phyloP scores from a whole-genome alignment of 2,888 invertebrate species.

The Epinotia ramella region DNA sequence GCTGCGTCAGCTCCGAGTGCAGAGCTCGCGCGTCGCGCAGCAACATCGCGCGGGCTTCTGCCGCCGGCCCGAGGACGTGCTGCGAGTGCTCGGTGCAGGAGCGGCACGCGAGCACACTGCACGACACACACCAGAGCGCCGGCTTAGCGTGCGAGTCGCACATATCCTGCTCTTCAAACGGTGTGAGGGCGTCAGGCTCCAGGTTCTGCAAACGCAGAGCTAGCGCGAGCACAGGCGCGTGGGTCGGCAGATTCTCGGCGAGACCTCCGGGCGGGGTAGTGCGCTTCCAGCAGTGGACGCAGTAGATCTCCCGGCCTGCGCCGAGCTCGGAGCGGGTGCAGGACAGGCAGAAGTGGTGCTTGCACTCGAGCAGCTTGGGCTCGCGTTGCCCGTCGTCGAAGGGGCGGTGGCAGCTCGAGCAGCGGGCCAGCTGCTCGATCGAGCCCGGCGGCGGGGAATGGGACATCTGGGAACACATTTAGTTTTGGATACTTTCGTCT shows the following conservation, averaged over 20 bases:
- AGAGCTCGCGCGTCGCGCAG: conserved; percentile 7
- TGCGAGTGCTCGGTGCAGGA: neutral
- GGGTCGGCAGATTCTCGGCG: neutral
- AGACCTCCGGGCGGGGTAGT: conserved; percentile 87
- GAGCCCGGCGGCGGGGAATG: neutral
- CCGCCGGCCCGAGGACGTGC: neutral
- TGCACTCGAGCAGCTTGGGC: conserved; percentile 90
- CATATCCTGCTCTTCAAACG: neutral
- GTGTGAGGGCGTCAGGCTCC: neutral
- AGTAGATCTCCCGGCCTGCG: conserved; percentile 88
- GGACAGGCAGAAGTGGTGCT: conserved; percentile 91
- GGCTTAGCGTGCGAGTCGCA: conserved; percentile 13
- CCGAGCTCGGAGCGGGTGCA: conserved; percentile 89
- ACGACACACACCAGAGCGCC: conserved; percentile 10
- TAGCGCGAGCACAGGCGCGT: neutral
- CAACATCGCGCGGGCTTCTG: neutral
- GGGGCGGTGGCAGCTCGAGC: conserved; percentile 6
- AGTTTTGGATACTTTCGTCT: neutral
- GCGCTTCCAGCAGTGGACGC: conserved; percentile 90
- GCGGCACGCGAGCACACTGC: neutral
- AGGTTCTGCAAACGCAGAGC: neutral
- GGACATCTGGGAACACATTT: neutral
- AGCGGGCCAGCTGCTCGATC: conserved; percentile 13
- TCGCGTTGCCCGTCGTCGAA: conserved; percentile 83
- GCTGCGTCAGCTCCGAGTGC: neutral